These are phyloP conservation scores for Lasius fuliginosus DNA, from an alignment of 2,888 invertebrate genomes.

Conservation along the genomic window DNA sequence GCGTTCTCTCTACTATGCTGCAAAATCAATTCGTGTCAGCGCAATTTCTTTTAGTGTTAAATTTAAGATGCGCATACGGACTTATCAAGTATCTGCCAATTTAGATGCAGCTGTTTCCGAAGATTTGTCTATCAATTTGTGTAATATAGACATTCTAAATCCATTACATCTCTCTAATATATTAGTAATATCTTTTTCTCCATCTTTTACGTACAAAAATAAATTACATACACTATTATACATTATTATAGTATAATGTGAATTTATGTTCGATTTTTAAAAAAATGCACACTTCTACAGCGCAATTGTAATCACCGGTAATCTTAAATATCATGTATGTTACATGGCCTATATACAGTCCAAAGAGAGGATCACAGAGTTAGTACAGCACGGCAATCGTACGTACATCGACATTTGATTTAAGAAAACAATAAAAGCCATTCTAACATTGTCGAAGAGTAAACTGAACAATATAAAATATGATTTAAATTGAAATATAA, in stretches of 20 bases:
- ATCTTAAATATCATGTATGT: constrained; percentile 58
- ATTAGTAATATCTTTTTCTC: constrained; percentile 27
- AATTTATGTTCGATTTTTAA: constrained; percentile 39
- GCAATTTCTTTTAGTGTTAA: neutral
- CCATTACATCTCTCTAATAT: constrained; percentile 21
- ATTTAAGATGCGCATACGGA: neutral
- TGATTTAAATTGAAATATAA: constrained; percentile 11
- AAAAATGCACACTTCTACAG: constrained; percentile 59
- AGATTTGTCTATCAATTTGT: constrained; percentile 10
- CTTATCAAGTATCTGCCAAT: neutral
- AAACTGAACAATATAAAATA: constrained; percentile 15
- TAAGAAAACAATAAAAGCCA: constrained; percentile 2
- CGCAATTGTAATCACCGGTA: constrained; percentile 48
- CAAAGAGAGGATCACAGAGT: constrained; percentile 75
- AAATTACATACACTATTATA: constrained; percentile 70
- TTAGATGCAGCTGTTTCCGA: constrained; percentile 8
- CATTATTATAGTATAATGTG: constrained; percentile 57
- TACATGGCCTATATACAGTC: constrained; percentile 71
- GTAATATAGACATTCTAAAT: constrained; percentile 17
- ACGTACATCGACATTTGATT: constrained; percentile 35
- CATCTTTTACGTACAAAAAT: constrained; percentile 69
- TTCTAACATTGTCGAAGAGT: constrained; percentile 3
- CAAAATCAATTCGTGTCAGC: neutral
- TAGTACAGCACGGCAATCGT: constrained; percentile 57
- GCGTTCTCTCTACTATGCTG: neutral